Percentiles rank a stretch among this genome's conserved stretches.
phyloP scores from a whole-genome alignment of 2,888 invertebrate species.

The Drosophila prolongata region DNA sequence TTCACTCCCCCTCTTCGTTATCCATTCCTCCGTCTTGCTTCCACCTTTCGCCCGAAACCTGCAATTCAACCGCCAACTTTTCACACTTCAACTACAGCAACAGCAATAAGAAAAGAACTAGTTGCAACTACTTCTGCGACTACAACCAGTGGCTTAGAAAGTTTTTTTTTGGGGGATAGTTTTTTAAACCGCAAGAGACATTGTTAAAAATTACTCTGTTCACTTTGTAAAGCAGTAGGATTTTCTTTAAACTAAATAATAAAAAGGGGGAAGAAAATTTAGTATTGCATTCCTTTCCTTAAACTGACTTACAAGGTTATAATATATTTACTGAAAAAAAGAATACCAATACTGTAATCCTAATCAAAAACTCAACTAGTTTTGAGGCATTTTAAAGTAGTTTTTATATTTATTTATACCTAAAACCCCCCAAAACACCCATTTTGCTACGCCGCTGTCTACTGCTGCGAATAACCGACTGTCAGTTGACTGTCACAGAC shows the following conservation, averaged over 20 bases:
- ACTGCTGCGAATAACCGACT: slow-evolving; percentile 18
- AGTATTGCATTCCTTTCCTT: too few relatives aligned
- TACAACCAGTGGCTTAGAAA: slow-evolving; percentile 5
- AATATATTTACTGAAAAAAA: too few relatives aligned
- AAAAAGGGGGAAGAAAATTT: too few relatives aligned
- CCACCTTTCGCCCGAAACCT: slow-evolving; percentile 28
- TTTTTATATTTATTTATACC: neutral
- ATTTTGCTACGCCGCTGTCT: slow-evolving; percentile 2
- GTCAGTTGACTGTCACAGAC: slow-evolving; percentile 22
- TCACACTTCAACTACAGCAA: slow-evolving; percentile 54
- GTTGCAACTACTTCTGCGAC: slow-evolving; percentile 58
- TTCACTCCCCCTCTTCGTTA: neutral
- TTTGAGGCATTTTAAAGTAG: too few relatives aligned
- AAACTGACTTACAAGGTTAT: too few relatives aligned
- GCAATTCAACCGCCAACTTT: slow-evolving; percentile 47
- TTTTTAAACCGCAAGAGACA: neutral
- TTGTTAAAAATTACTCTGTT: too few relatives aligned
- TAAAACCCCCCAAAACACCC: slow-evolving; percentile 1
- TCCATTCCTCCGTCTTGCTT: neutral
- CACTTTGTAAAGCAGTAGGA: too few relatives aligned
- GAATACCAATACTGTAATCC: too few relatives aligned
- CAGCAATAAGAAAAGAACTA: slow-evolving; percentile 48
- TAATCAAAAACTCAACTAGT: too few relatives aligned
- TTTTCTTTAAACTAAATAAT: neutral
- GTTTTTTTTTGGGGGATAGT: neutral